Evolutionary conservation across 2,888 invertebrate genomes (phyloP), one percentile per base, ranked within the genome.

Genomic region (Neoascia interrupta): DNA sequence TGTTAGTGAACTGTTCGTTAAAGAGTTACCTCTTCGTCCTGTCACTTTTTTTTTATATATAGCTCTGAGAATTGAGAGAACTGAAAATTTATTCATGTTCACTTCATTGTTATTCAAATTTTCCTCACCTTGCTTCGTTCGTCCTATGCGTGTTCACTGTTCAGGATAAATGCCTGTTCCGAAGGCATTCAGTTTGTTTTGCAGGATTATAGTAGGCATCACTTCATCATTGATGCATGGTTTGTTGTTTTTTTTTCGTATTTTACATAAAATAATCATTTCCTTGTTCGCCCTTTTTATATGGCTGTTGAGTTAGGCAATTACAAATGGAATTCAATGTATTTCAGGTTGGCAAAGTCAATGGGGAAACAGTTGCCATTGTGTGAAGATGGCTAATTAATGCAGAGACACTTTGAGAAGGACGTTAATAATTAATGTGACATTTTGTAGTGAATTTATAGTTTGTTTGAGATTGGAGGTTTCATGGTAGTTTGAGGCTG

Each of bases 351-450:
- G 21, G 54, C 47, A 60, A 70, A 76, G 47, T 76, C 64, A 66
- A 72, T 19, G 39, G 34, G 58, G 26, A 64, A 64, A 36, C 34
- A 45, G 63, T 53, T 76, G 58, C 28, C 31, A 70, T 70, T 70
- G 64, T n/a, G n/a, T 60, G n/a, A 49, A 53, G 53, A 64, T 49
- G 37, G 64, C 45, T 76, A 76, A 76, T 76, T 76, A 76, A 76
- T 72, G 64, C 72, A 36, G 60, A 76, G 72, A 34, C 64, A 70
- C 36, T 58, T 72, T 66, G 76, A 53, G 72, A 63, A 76, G 76
- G 58, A 76, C 72, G 76, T 76, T 66, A 60, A 72, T 72, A 76
- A 76, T 76, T 64, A 72, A 76, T 76, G 72, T 72, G 76, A 76
- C 76, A 66, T 72, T 72, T 66, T 53, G 10, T 5, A 41, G 64